Conservation (phyloP, 2,797 vertebrate genomes). For the Eulemur albifrons region DNA sequence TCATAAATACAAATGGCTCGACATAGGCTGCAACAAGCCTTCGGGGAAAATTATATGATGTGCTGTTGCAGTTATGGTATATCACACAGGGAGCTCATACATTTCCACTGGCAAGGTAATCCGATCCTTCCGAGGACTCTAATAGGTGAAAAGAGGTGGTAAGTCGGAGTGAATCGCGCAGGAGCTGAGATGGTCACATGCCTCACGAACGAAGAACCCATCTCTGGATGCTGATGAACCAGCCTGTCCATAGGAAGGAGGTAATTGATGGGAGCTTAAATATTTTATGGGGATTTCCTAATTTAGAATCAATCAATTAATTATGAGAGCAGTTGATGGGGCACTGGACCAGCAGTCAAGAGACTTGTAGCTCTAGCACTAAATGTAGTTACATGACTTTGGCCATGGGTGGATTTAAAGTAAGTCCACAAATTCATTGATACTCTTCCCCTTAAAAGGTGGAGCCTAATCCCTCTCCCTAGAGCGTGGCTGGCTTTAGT, state of each 20-base stretch:
- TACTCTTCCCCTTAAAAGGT: not conserved
- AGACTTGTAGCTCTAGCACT: not conserved
- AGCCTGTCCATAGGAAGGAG: conserved; percentile 32
- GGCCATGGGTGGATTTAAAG: not conserved
- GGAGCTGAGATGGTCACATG: not conserved
- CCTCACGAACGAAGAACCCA: not conserved
- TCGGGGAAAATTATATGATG: conserved; percentile 85
- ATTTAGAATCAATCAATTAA: conserved; percentile 66
- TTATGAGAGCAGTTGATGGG: conserved; percentile 46
- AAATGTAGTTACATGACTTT: not conserved
- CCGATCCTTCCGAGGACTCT: conserved; percentile 80
- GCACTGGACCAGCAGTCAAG: not conserved
- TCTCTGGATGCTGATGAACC: conserved; percentile 21
- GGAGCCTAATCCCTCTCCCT: not conserved
- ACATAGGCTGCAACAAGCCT: conserved; percentile 86
- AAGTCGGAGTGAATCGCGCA: conserved; percentile 53
- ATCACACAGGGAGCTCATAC: conserved; percentile 82
- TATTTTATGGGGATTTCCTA: conserved; percentile 66
- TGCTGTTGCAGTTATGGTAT: conserved; percentile 84
- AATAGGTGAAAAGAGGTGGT: conserved; percentile 71
- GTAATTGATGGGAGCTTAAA: conserved; percentile 60
- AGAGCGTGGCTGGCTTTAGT: not conserved
- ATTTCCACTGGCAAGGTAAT: conserved; percentile 85
- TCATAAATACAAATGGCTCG: conserved; percentile 87
- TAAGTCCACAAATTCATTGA: not conserved